Conservation (phyloP, 2,113 vertebrate species). For the Trogon melanurus region DNA sequence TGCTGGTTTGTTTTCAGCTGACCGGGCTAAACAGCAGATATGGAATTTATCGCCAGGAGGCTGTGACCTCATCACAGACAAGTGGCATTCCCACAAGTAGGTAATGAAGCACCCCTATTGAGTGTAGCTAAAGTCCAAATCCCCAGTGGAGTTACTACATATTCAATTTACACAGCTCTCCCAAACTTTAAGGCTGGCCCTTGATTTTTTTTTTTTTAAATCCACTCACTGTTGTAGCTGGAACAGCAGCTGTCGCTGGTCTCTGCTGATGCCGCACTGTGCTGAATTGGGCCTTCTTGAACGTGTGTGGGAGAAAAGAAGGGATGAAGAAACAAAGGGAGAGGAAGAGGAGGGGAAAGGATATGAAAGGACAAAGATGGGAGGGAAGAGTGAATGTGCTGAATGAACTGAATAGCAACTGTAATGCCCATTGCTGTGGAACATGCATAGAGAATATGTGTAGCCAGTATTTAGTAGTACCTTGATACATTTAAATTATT, state of each 20-base stretch:
- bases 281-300: conserved; percentile 47
- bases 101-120: conserved; percentile 49
- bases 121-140: conserved; percentile 22
- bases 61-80: conserved; percentile 56
- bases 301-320: conserved; percentile 40
- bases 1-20: conserved; percentile 56
- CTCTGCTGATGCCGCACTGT: neutral
- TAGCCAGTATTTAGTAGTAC: neutral
- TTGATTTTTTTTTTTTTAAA: neutral
- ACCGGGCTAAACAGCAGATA: conserved; percentile 35
- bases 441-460: neutral
- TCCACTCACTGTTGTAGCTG: conserved; percentile 16
- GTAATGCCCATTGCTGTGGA: neutral
- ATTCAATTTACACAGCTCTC: conserved; percentile 20
- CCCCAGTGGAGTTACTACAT: conserved; percentile 11
- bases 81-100: conserved; percentile 61
- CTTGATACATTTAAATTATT: neutral
- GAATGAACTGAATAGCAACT: neutral
- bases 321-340: conserved; percentile 17
- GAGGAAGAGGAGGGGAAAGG: conserved; percentile 40
- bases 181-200: conserved; percentile 35
- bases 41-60: conserved; percentile 28
- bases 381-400: neutral
- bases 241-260: neutral
- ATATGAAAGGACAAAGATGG: conserved; percentile 39